Evolutionary conservation across 2,113 vertebrate species (phyloP).

Genomic region (Heterochromis multidens): DNA sequence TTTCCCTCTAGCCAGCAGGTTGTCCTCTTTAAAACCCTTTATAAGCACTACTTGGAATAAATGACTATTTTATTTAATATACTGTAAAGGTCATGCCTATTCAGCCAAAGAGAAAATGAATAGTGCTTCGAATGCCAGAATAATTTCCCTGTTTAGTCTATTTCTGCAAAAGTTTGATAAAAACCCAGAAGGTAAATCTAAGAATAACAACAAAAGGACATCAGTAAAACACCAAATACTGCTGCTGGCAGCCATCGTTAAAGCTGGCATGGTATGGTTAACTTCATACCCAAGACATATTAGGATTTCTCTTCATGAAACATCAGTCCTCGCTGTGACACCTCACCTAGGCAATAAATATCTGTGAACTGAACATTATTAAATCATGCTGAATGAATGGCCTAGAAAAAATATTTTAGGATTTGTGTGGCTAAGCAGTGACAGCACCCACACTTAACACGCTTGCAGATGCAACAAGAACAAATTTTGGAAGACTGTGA

Average conservation of each 20-base stretch:
- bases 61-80: background rate
- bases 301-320: background rate
- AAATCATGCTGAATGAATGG: background rate
- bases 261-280: background rate
- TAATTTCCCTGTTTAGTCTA: background rate
- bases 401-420: background rate
- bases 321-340: background rate
- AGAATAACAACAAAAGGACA: background rate
- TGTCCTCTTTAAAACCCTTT: background rate
- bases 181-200: background rate
- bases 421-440: background rate
- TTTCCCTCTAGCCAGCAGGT: background rate
- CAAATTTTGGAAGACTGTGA: background rate
- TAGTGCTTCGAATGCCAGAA: background rate
- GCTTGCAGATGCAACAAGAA: background rate
- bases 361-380: background rate
- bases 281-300: constrained; percentile 2
- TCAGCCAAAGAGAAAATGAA: background rate
- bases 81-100: background rate
- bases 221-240: background rate
- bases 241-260: constrained; percentile 4
- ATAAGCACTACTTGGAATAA: background rate
- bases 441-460: background rate
- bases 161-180: background rate
- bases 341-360: background rate